These are phyloP conservation scores for Phymanthus crucifer DNA, from an alignment of 92 coral and sea anemone genomes.

Conservation along the genomic window DNA sequence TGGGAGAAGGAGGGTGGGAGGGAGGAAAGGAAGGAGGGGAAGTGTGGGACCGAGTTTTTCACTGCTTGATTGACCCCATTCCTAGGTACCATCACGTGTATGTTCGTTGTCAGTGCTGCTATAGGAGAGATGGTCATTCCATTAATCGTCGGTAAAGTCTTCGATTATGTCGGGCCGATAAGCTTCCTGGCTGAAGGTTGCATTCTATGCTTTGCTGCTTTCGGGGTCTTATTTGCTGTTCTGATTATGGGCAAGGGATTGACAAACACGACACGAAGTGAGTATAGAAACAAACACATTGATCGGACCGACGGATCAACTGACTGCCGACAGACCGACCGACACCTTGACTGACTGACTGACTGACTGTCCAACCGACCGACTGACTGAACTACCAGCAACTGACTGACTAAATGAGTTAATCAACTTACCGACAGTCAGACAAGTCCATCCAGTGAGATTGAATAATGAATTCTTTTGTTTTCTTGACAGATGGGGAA, in stretches of 20 bases:
- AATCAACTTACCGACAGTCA: not conserved
- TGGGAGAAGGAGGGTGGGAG: too few species aligned
- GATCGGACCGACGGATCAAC: not conserved
- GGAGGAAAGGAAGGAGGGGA: not conserved
- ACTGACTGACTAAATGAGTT: not conserved
- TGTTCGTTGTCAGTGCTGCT: conserved; percentile 94
- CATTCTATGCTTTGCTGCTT: conserved; percentile 72
- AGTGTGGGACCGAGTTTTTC: not conserved
- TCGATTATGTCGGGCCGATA: conserved; percentile 73
- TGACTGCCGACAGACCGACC: not conserved
- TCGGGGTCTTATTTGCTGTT: conserved; percentile 75
- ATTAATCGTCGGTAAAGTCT: conserved; percentile 86
- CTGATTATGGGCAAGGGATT: conserved; percentile 67
- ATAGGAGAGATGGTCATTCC: conserved; percentile 94
- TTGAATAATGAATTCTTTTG: not conserved
- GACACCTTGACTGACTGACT: not conserved
- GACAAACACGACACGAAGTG: conserved; percentile 6
- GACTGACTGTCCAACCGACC: not conserved
- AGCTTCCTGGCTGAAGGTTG: conserved; percentile 84
- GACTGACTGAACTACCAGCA: not conserved
- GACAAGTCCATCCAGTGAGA: not conserved
- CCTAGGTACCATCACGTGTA: conserved; percentile 84
- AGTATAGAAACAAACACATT: not conserved
- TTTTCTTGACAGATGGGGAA: not conserved
- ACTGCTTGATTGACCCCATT: not conserved